phyloP scores from a whole-genome alignment of 2,797 vertebrate species.

The Octomys mimax region DNA sequence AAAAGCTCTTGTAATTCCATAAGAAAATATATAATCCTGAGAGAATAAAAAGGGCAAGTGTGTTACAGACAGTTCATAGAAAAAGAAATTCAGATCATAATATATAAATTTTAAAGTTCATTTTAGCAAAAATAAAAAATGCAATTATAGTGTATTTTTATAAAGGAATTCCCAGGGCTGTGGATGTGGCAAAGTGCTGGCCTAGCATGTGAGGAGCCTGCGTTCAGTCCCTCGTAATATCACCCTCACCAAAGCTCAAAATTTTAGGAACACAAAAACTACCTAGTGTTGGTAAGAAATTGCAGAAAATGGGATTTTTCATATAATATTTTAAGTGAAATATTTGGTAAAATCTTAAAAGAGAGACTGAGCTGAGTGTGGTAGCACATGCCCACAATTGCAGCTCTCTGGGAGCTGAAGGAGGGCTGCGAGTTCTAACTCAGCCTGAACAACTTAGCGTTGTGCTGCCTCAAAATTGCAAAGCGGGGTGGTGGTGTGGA shows the following conservation, averaged over 20 bases:
- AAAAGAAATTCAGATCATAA: conserved; percentile 1
- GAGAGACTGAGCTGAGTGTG: not conserved
- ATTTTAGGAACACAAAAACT: conserved; percentile 34
- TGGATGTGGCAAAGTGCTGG: not conserved
- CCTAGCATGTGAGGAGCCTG: not conserved
- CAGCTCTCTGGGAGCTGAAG: not conserved
- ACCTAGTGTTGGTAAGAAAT: not conserved
- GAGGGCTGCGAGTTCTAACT: not conserved
- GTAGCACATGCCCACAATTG: not conserved
- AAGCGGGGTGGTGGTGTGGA: not conserved
- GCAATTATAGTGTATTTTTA: not conserved
- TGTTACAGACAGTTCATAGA: not conserved
- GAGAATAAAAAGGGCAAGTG: conserved; percentile 28
- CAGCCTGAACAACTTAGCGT: not conserved
- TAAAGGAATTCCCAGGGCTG: not conserved
- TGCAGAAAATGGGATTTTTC: not conserved
- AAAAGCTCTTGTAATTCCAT: conserved; percentile 2
- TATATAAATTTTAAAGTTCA: not conserved
- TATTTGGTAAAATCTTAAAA: conserved; percentile 13
- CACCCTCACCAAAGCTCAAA: not conserved
- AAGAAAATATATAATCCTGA: not conserved
- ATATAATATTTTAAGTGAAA: not conserved
- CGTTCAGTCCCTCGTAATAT: not conserved
- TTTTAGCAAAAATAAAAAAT: not conserved
- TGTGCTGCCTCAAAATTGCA: not conserved